Evolutionary conservation across 2,113 vertebrate genomes (phyloP).

Genomic region (Enhydra lutris): DNA sequence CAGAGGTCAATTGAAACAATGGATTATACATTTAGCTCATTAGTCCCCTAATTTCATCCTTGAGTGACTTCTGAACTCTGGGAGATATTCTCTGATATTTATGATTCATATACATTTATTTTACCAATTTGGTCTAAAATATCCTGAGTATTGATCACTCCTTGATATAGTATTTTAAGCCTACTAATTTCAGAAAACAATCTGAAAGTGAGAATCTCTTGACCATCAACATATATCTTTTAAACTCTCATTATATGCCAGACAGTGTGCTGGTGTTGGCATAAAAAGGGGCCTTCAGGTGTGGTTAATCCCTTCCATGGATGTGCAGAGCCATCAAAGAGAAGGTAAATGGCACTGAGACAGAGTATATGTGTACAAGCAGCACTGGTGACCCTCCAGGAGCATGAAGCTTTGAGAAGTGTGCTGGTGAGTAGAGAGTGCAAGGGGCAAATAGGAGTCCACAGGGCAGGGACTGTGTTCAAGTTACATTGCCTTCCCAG

Average conservation of each 20-base stretch:
- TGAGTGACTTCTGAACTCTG: conserved; percentile 34
- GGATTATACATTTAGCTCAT: conserved; percentile 21
- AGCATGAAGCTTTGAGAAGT: background rate
- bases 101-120: conserved; percentile 60
- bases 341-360: background rate
- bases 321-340: background rate
- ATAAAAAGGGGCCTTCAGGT: background rate
- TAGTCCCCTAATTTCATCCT: conserved; percentile 34
- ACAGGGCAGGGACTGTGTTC: background rate
- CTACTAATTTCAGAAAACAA: conserved; percentile 63
- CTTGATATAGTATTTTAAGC: conserved; percentile 55
- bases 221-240: conserved; percentile 46
- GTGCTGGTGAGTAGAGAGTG: background rate
- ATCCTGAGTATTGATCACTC: conserved; percentile 50
- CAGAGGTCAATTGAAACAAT: conserved; percentile 30
- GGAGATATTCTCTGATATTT: conserved; percentile 19
- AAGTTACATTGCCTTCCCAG: background rate
- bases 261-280: background rate
- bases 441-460: background rate
- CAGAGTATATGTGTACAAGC: rapidly evolving
- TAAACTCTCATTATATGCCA: background rate
- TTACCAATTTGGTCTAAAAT: conserved; percentile 38
- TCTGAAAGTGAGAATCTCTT: conserved; percentile 42
- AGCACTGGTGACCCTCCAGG: background rate
- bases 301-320: background rate